Conservation (phyloP, 2,113 vertebrate species). For the Chaetorhynchus papuensis region DNA sequence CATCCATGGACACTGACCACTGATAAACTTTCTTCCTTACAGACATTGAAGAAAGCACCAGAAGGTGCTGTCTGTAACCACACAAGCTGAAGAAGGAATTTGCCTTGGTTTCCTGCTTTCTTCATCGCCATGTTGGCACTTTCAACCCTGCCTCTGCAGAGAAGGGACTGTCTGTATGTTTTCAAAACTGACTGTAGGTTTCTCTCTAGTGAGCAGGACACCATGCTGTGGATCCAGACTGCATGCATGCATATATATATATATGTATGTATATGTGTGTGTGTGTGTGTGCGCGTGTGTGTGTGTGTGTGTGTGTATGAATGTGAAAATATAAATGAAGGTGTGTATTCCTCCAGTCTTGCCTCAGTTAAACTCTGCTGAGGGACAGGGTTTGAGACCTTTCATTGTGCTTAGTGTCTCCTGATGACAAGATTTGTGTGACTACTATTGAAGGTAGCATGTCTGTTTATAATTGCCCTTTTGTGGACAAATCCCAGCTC, state of each 20-base stretch:
- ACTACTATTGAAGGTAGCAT: background rate
- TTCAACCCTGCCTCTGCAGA: background rate
- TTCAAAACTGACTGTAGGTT: background rate
- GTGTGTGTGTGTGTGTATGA: no score
- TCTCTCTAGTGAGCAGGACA: background rate
- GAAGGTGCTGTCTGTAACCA: background rate
- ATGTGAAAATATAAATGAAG: background rate
- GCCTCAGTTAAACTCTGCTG: background rate
- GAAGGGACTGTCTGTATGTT: background rate
- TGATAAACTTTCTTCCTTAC: background rate
- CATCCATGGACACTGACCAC: background rate
- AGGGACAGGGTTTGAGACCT: background rate
- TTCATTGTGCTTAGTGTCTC: background rate
- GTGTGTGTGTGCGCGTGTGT: no score
- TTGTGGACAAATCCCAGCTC: background rate
- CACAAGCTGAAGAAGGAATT: background rate
- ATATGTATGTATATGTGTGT: fast-evolving
- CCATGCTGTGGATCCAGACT: background rate
- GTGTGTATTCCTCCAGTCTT: background rate
- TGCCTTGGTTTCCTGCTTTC: background rate
- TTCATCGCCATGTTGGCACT: fast-evolving
- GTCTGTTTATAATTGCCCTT: background rate
- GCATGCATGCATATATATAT: fast-evolving
- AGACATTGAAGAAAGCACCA: background rate
- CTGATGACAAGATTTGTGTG: background rate